These are phyloP conservation scores for Eufriesea mexicana DNA, from an alignment of 1,140 invertebrate species.

Conservation along the genomic window DNA sequence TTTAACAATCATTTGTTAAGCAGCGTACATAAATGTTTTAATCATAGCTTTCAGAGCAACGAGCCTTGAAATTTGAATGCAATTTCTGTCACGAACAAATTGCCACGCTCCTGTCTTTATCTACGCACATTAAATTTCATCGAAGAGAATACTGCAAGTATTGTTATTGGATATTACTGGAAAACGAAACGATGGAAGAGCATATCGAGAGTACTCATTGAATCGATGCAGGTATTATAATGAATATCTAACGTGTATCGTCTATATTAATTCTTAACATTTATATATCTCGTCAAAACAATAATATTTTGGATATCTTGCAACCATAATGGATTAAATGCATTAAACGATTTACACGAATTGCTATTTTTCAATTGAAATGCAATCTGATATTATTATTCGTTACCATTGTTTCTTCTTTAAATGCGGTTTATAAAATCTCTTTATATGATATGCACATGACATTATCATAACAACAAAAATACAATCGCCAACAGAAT, in stretches of 20 bases:
- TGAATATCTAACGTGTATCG: not conserved
- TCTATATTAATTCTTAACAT: not conserved
- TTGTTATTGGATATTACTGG: constrained; percentile 70
- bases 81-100: constrained; percentile 70
- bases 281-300: not conserved
- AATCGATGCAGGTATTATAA: not conserved
- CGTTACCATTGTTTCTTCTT: too few relatives aligned
- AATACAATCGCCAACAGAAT: too few relatives aligned
- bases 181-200: constrained; percentile 68
- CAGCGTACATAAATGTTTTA: not conserved
- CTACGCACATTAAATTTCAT: constrained; percentile 74
- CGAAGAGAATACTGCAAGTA: constrained; percentile 66
- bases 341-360: not conserved
- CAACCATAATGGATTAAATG: too few relatives aligned
- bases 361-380: not conserved
- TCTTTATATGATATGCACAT: not conserved
- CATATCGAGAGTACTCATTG: constrained; percentile 52
- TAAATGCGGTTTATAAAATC: too few relatives aligned
- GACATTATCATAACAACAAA: not conserved
- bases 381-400: too few relatives aligned
- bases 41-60: constrained; percentile 46
- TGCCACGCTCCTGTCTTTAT: constrained; percentile 69
- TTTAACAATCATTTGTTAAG: too few relatives aligned
- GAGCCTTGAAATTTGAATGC: constrained; percentile 62
- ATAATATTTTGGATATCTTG: not conserved